Evolutionary conservation across 1,140 invertebrate species (phyloP).

Genomic region (Bombus difficillimus): DNA sequence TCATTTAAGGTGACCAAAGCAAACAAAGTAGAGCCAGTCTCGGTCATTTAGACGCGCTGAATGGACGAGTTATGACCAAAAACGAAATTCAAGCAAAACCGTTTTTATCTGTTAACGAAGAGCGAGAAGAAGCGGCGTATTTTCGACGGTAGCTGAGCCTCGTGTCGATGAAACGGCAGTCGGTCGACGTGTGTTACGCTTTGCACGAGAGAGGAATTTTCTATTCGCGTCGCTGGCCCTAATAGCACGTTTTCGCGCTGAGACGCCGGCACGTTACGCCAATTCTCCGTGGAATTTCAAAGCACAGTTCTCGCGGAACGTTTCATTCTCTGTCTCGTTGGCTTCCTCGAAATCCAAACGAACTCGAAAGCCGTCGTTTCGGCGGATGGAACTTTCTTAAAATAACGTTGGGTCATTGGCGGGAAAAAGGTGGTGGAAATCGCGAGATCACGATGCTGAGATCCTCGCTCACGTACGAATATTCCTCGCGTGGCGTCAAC

Average conservation of each 20-base stretch:
- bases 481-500: conserved; percentile 1
- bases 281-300: conserved; percentile 47
- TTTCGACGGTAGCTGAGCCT: too few relatives aligned
- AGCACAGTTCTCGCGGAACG: not conserved
- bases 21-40: too few relatives aligned
- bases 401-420: conserved; percentile 38
- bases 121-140: too few relatives aligned
- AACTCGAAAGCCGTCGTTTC: conserved; percentile 43
- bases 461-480: not conserved
- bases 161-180: not conserved
- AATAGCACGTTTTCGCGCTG: conserved; percentile 45
- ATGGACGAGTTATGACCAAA: too few relatives aligned
- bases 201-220: conserved; percentile 35
- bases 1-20: too few relatives aligned
- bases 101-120: not conserved
- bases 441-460: not conserved
- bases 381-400: conserved; percentile 14
- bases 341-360: conserved; percentile 38
- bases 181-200: not conserved
- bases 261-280: conserved; percentile 23
- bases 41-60: too few relatives aligned
- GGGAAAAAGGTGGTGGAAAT: not conserved
- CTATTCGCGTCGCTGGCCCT: conserved; percentile 51
- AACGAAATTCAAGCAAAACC: too few relatives aligned
- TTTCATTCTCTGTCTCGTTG: conserved; percentile 37